Conservation (phyloP, 2,113 vertebrate genomes). For the Petromus typicus region DNA sequence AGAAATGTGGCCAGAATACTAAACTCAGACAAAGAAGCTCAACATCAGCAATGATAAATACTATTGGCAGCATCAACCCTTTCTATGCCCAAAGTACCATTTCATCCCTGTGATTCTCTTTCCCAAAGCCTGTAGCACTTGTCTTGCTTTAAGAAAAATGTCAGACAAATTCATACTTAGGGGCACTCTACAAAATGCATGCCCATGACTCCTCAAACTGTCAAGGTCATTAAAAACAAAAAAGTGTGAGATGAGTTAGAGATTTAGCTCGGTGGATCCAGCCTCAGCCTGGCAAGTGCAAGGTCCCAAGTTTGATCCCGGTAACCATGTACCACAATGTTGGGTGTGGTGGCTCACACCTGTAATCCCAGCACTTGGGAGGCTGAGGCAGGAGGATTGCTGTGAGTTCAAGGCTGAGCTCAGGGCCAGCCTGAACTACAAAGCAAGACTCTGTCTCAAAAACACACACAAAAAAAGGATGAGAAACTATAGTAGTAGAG, state of each 20-base stretch:
- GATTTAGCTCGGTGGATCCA: too few relatives aligned
- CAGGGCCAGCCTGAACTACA: too few relatives aligned
- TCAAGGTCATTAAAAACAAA: background rate
- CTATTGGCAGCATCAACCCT: background rate
- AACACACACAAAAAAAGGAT: too few relatives aligned
- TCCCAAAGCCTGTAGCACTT: background rate
- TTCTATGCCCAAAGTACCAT: background rate
- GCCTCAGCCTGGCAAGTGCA: too few relatives aligned
- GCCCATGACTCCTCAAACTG: background rate
- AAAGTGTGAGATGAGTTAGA: too few relatives aligned
- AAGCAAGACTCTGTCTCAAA: too few relatives aligned
- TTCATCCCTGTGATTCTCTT: background rate
- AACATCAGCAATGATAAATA: background rate
- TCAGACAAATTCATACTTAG: background rate
- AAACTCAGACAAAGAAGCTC: background rate
- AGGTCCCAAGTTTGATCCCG: too few relatives aligned
- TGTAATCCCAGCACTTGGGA: too few relatives aligned
- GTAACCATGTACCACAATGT: too few relatives aligned
- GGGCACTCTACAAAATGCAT: background rate
- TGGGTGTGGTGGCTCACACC: too few relatives aligned
- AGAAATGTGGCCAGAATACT: background rate
- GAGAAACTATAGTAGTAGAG: background rate
- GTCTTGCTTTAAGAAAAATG: background rate
- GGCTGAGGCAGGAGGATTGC: too few relatives aligned
- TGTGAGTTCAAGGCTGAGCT: too few relatives aligned